These are phyloP conservation scores for Euclidia mi DNA, from an alignment of 2,888 invertebrate genomes.

Conservation along the genomic window DNA sequence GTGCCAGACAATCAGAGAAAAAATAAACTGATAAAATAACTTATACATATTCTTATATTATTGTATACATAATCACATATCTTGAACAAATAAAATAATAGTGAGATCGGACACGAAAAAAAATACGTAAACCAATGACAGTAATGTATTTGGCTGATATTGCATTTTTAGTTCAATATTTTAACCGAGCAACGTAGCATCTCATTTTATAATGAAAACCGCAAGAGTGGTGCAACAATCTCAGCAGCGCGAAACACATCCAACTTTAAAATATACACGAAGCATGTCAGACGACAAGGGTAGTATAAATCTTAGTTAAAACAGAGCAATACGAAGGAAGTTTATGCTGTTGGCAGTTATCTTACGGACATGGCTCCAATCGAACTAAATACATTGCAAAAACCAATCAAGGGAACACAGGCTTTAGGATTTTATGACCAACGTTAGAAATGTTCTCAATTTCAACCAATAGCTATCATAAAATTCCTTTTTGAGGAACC, in stretches of 20 bases:
- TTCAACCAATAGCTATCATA: slow-evolving; percentile 9
- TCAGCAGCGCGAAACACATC: slow-evolving; percentile 26
- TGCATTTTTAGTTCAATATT: no score
- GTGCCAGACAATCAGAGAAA: no score
- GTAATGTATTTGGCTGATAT: no score
- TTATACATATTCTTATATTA: no score
- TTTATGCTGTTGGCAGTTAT: slow-evolving; percentile 66
- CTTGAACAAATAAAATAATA: no score
- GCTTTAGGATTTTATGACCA: slow-evolving; percentile 49
- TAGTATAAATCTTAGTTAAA: slow-evolving; percentile 74
- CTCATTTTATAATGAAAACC: slow-evolving; percentile 11
- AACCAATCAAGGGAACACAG: slow-evolving; percentile 53
- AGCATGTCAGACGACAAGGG: slow-evolving; percentile 57
- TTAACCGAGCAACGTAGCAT: background rate
- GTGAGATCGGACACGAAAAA: no score
- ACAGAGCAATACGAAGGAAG: slow-evolving; percentile 59
- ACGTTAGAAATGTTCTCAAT: slow-evolving; percentile 22
- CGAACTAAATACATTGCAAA: slow-evolving; percentile 52
- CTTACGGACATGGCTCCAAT: slow-evolving; percentile 41
- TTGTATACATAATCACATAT: no score
- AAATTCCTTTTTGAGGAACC: slow-evolving; percentile 3
- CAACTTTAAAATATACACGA: slow-evolving; percentile 53
- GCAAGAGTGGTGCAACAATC: slow-evolving; percentile 13
- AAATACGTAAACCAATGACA: no score
- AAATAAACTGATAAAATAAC: no score